These are phyloP conservation scores for Paradoxurus hermaphroditus DNA, from an alignment of 2,113 vertebrate species.

Conservation along the genomic window DNA sequence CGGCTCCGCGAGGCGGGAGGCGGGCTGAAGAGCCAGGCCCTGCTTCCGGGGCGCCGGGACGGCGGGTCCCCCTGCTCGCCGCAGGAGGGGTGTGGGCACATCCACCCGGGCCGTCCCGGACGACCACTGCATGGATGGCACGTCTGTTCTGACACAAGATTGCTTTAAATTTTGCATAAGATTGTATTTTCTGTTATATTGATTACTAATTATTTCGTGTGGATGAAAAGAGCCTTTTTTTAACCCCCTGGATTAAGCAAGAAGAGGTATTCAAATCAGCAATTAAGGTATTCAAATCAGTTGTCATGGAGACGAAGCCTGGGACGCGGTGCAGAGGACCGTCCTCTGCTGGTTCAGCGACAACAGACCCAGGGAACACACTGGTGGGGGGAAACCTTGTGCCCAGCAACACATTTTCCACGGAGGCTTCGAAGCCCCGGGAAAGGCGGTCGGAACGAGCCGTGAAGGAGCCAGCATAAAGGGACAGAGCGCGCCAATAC, in stretches of 20 bases:
- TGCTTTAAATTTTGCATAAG: not conserved
- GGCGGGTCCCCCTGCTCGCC: accelerated
- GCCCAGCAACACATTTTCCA: too few relatives aligned
- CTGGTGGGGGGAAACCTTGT: too few relatives aligned
- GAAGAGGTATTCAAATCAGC: not conserved
- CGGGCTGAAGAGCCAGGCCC: accelerated
- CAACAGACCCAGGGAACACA: not conserved
- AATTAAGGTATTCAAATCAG: too few relatives aligned
- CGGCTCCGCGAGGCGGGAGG: not conserved
- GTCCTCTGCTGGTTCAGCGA: not conserved
- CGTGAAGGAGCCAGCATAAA: accelerated
- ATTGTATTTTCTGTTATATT: not conserved
- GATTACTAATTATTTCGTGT: not conserved
- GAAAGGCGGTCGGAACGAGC: too few relatives aligned
- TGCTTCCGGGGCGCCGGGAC: accelerated
- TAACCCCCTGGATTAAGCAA: not conserved
- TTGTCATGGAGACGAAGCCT: not conserved
- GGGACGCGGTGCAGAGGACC: not conserved
- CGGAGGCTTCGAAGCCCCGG: not conserved
- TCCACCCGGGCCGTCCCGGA: accelerated
- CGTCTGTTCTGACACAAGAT: not conserved
- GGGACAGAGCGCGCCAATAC: accelerated
- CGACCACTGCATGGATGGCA: accelerated
- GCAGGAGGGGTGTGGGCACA: accelerated
- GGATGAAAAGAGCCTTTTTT: not conserved